Percentiles rank a stretch among this genome's conserved stretches.
Evolutionary conservation across 2,113 vertebrate genomes (phyloP).

Genomic region (Rhinoderma darwinii): DNA sequence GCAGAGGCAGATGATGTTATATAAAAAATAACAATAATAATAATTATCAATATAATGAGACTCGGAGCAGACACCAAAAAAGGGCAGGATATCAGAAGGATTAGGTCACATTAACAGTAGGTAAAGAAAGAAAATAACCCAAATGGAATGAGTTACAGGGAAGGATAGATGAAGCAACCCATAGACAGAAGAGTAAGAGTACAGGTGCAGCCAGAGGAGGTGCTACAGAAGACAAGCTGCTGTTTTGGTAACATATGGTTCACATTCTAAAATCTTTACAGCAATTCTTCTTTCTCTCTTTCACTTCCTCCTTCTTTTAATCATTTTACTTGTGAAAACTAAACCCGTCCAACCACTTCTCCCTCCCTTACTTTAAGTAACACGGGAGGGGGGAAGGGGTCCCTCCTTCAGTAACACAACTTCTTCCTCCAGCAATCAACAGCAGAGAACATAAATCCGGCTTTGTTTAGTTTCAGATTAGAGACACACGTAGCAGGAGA

Average conservation of each 20-base stretch:
- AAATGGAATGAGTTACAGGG: neutral
- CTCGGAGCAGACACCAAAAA: neutral
- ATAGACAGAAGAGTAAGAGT: neutral
- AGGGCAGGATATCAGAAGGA: neutral
- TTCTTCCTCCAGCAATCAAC: slow-evolving; percentile 52
- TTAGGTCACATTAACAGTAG: neutral
- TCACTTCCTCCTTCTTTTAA: slow-evolving; percentile 32
- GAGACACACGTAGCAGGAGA: slow-evolving; percentile 47
- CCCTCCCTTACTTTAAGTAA: neutral
- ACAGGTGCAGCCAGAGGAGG: neutral
- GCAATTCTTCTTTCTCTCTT: neutral
- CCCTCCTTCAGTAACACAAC: slow-evolving; percentile 48
- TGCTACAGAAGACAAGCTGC: neutral
- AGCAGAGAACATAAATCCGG: slow-evolving; percentile 52
- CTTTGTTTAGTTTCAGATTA: slow-evolving; percentile 57
- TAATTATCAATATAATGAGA: neutral
- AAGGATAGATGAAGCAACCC: neutral
- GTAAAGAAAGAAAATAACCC: neutral
- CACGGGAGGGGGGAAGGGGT: neutral
- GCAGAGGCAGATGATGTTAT: neutral
- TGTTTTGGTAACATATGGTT: slow-evolving; percentile 48
- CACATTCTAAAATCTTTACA: neutral
- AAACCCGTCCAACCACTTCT: slow-evolving; percentile 58
- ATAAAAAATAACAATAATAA: neutral
- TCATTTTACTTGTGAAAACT: slow-evolving; percentile 38